These are phyloP conservation scores for Sceloporus undulatus DNA, from an alignment of 2,113 vertebrate genomes.

Conservation along the genomic window DNA sequence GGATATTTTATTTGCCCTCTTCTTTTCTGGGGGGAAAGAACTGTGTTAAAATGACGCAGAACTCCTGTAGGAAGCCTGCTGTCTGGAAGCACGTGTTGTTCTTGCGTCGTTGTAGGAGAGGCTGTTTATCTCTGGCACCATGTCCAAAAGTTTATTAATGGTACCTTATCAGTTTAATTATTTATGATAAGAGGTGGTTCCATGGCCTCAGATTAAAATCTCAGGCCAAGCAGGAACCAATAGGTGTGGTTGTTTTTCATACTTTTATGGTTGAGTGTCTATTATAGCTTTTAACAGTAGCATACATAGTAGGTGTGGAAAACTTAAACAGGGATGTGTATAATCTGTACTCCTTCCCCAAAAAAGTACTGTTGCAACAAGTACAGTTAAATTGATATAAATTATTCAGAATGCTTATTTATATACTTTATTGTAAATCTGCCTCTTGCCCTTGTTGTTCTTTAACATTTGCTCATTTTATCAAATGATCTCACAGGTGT, in stretches of 20 bases:
- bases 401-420: background rate
- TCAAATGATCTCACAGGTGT: background rate
- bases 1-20: constrained; percentile 32
- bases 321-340: background rate
- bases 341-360: background rate
- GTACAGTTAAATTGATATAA: background rate
- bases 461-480: background rate
- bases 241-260: background rate
- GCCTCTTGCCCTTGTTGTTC: background rate
- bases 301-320: constrained; percentile 29
- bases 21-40: background rate
- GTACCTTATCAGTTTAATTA: constrained; percentile 51
- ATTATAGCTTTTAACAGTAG: background rate
- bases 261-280: constrained; percentile 38
- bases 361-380: background rate
- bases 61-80: background rate
- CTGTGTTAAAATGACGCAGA: background rate
- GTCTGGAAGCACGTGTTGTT: background rate
- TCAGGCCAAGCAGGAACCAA: constrained; percentile 29
- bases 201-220: constrained; percentile 27
- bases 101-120: background rate
- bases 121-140: constrained; percentile 25
- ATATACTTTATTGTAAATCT: background rate
- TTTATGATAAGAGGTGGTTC: constrained; percentile 41
- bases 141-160: constrained; percentile 12